Base-by-base conservation (phyloP, 1,140 invertebrate genomes). In the Aphelinus certus region DNA sequence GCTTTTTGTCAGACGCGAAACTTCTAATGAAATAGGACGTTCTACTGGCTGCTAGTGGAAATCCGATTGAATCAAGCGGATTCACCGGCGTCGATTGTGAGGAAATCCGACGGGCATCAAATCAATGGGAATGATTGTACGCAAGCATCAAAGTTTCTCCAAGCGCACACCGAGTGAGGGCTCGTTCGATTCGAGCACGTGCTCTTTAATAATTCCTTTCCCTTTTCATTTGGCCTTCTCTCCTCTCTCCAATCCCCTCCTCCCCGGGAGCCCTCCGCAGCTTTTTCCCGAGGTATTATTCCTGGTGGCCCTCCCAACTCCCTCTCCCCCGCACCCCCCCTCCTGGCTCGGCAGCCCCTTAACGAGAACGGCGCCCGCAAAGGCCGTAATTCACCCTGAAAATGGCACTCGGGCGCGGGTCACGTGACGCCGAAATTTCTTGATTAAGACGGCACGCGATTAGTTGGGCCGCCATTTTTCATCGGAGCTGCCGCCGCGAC, bases 401-500 rank as follows among this genome's bases (percentile, higher is more conserved):
- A 26, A 26, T 26, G 26, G 26, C 26, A 26, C 26, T 26, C 26
- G 26, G 26, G 26, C 26, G 76, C 74, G 71, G 76, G 80, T 83
- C 83, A 82, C 82, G 83, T 81, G 81, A 84, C 76, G 78, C 76
- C 81, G 71, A 83, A 85, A 83, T 85, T 84, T 85, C 84, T 85
- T 83, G 81, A 85, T 85, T 84, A 84, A 83, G 80, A 78, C 79
- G 67, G 75, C 81, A 82, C 82, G 82, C 81, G 79, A 87, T 80
- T 70, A 61, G 64, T 63, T 55, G 53, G 42, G 51, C 45, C n/a
- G 66, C 57, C 43, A 75, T 75, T 75, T 75, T 75, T 75, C 66
- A 75, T 63, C 53, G 53, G 7, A 3, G 4, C 6, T 47, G n/a
- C 71, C 71, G 42, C 56, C 51, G 45, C 55, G 2, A 26, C 26